Conservation (phyloP, 2,113 vertebrate genomes). For the Turdus rufiventris region DNA sequence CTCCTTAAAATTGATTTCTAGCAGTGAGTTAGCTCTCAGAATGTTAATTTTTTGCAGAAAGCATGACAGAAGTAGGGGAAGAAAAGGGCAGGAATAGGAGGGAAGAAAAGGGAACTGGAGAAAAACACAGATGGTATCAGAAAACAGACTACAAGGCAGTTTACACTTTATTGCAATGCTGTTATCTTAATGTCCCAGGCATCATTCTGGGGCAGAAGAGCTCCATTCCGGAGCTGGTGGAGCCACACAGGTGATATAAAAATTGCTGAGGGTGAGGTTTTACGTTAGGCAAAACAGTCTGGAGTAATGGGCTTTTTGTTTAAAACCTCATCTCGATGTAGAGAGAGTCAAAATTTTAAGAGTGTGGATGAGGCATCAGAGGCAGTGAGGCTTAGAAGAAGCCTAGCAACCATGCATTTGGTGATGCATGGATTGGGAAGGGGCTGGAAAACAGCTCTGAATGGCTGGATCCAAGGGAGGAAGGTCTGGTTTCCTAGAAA, state of each 20-base stretch:
- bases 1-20: conserved; percentile 18
- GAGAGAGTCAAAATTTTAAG: background rate
- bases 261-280: background rate
- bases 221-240: background rate
- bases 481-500: background rate
- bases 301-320: background rate
- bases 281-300: background rate
- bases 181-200: background rate
- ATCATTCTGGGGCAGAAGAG: background rate
- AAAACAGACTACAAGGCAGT: background rate
- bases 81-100: background rate
- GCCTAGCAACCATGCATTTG: background rate
- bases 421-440: background rate
- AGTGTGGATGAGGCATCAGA: accelerated
- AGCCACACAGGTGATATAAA: background rate
- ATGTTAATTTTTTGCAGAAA: background rate
- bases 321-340: background rate
- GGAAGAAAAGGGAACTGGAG: background rate
- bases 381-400: background rate
- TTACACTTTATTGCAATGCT: background rate
- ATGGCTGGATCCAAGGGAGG: background rate
- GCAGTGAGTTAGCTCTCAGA: conserved; percentile 10
- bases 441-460: background rate
- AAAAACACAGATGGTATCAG: background rate
- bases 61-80: background rate